Evolutionary conservation across 2,797 vertebrate species (phyloP), one percentile per base, ranked within the genome.

Genomic region (Miopithecus talapoin): DNA sequence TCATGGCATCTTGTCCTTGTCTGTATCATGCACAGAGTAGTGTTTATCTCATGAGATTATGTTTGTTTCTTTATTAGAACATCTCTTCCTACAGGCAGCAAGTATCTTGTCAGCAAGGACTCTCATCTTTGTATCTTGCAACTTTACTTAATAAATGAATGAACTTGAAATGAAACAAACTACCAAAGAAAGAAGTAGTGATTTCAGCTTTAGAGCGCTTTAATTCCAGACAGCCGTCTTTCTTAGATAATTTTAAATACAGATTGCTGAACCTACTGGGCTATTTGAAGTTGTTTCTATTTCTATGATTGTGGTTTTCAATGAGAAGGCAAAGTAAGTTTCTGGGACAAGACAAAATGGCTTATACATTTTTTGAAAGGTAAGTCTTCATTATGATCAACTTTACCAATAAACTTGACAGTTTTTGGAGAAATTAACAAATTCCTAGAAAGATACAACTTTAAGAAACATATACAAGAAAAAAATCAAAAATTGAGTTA

Each of bases 261-360:
- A 84, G 7, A 48, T 61, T 70, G 70, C 28, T 86, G 53, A 91
- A 84, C 13, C n/a, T 48, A 0, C 14, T 91, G 39, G 57, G 36
- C 17, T 39, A 0, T 36, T 41, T 76, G 30, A 91, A 84, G 76
- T 87, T 61, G 10, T 86, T 91, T 11, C 14, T 87, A 13, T 84
- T 91, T 80, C n/a, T 43, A 12, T 92, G 84, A 88, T 36, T 90
- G 30, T 92, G 57, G 8, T 95, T 92, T 94, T 92, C 30, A 97
- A 2, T 75, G 74, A 86, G 39, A 90, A 87, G 41, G 28, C 55
- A 59, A 28, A 81, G 39, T 93, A 81, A 80, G 41, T 36, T 61
- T 95, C 48, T 94, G 72, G 85, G 36, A 24, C 17, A 80, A 16
- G 41, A 94, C 72, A 61, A 84, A 86, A 70, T 79, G 74, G 9